phyloP scores from a whole-genome alignment of 37 sponge, comb jelly and placozoan species.

The Cliona cf. orientalis region DNA sequence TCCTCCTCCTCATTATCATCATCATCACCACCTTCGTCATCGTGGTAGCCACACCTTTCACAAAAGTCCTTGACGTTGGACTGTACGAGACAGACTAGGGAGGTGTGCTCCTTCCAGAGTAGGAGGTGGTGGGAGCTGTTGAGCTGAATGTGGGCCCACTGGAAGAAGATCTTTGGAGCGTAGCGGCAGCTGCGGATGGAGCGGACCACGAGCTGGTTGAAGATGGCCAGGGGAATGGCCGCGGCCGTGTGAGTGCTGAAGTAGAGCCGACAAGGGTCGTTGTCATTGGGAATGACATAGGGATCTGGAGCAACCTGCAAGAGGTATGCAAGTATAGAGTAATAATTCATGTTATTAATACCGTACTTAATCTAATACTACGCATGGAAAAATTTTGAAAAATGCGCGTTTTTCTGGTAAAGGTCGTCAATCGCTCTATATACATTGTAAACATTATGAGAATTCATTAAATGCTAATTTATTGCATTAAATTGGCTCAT shows the following conservation, averaged over 20 bases:
- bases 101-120: constrained; percentile 30
- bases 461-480: too few species aligned
- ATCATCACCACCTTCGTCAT: not conserved
- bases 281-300: constrained; percentile 7
- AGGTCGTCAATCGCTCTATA: too few species aligned
- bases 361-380: too few species aligned
- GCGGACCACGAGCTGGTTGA: constrained; percentile 57
- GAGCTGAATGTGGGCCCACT: constrained; percentile 49
- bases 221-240: constrained; percentile 48
- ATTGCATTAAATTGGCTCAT: too few species aligned
- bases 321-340: too few species aligned
- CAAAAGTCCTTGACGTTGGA: constrained; percentile 23
- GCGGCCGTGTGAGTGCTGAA: not conserved
- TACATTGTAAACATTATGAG: too few species aligned
- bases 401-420: too few species aligned
- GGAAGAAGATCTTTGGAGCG: constrained; percentile 30
- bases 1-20: too few species aligned
- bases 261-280: constrained; percentile 23
- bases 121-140: constrained; percentile 51
- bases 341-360: too few species aligned
- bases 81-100: constrained; percentile 46
- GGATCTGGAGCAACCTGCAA: constrained; percentile 28
- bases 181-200: constrained; percentile 48
- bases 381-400: too few species aligned
- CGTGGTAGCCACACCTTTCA: constrained; percentile 5